Evolutionary conservation across 1,140 invertebrate genomes (phyloP).

Genomic region (Sycobia sp.): DNA sequence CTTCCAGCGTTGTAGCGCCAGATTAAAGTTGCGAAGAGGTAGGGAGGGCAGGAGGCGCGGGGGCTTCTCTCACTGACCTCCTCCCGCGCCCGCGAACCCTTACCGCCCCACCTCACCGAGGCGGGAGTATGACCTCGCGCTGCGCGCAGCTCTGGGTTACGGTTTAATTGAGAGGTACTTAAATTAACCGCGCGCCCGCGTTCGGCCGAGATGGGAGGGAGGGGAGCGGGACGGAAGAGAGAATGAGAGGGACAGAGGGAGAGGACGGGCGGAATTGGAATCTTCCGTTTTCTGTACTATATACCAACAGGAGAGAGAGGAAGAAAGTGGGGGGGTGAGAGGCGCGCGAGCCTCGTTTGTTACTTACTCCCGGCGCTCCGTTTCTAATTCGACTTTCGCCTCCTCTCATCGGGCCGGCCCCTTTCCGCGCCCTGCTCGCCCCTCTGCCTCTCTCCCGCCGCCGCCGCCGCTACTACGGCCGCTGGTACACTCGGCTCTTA

Average conservation of each 20-base stretch:
- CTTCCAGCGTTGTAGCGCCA: background rate
- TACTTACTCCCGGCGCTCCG: background rate
- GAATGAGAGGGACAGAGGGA: background rate
- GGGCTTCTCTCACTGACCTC: too few species aligned
- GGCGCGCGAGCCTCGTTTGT: background rate
- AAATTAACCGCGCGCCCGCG: constrained; percentile 27
- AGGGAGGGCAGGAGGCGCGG: background rate
- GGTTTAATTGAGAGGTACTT: constrained; percentile 34
- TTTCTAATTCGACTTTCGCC: too few species aligned
- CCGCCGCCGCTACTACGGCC: too few species aligned
- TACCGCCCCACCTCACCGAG: too few species aligned
- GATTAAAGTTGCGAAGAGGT: constrained; percentile 21
- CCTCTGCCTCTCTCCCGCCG: background rate
- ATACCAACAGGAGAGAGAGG: background rate
- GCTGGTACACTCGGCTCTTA: constrained; percentile 15
- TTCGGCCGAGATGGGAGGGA: background rate
- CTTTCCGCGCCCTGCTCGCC: background rate
- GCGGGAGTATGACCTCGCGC: constrained; percentile 14
- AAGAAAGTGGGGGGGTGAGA: background rate
- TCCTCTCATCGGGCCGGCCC: too few species aligned
- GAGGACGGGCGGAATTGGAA: constrained; percentile 10
- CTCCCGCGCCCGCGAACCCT: too few species aligned
- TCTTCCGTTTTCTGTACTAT: constrained; percentile 20
- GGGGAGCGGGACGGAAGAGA: background rate
- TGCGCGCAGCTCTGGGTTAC: constrained; percentile 24